Evolutionary conservation across 2,888 invertebrate species (phyloP).

Genomic region (Scaptomyza caliginosa): DNA sequence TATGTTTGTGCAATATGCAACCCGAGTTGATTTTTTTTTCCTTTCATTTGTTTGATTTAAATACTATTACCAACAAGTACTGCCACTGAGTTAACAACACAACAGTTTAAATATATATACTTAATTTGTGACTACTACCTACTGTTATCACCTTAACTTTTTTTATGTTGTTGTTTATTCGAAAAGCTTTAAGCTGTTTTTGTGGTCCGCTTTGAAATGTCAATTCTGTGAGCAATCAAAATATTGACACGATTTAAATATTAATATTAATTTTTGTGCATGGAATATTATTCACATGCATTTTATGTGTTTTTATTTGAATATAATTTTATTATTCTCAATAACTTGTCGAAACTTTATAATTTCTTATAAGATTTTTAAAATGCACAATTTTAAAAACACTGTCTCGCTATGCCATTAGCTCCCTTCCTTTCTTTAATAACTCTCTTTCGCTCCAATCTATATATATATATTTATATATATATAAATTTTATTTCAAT

Average conservation of each 20-base stretch:
- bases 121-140: conserved; percentile 7
- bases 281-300: conserved; percentile 26
- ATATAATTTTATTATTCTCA: conserved; percentile 4
- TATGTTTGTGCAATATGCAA: conserved; percentile 83
- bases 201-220: conserved; percentile 13
- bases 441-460: conserved; percentile 35
- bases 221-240: conserved; percentile 4
- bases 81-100: conserved; percentile 28
- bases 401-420: conserved; percentile 55
- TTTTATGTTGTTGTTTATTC: background rate
- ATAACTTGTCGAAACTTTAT: conserved; percentile 26
- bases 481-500: no score
- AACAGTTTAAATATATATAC: background rate
- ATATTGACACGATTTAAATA: conserved; percentile 3
- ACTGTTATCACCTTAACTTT: background rate
- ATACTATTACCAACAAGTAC: conserved; percentile 30
- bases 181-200: conserved; percentile 15
- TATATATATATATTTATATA: no score
- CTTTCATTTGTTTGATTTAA: conserved; percentile 39
- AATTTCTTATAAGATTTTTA: conserved; percentile 35
- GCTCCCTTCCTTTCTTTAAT: conserved; percentile 44
- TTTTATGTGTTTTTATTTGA: conserved; percentile 7
- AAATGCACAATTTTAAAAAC: conserved; percentile 56
- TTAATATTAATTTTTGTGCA: conserved; percentile 31
- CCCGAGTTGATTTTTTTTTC: no score